Evolutionary conservation across 2,888 invertebrate genomes (phyloP).

Genomic region (Tholera decimalis): DNA sequence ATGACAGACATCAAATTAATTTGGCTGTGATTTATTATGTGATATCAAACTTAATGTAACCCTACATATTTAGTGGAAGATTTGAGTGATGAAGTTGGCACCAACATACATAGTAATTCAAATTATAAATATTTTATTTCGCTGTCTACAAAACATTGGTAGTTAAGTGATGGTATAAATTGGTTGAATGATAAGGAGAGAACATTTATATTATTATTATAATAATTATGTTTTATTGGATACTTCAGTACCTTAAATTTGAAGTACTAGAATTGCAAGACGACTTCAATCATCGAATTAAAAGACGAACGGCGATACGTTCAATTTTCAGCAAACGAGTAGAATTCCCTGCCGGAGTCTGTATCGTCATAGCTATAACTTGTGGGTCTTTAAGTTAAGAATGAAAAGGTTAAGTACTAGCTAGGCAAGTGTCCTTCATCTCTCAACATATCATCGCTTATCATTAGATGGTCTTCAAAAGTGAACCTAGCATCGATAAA

Average conservation of each 20-base stretch:
- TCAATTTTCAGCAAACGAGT: too few species aligned
- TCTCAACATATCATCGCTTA: too few species aligned
- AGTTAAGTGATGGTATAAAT: neutral
- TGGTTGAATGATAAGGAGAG: neutral
- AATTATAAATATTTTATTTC: neutral
- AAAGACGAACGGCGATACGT: too few species aligned
- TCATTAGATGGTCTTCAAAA: too few species aligned
- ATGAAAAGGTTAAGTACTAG: too few species aligned
- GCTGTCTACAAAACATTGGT: neutral
- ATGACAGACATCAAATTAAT: conserved; percentile 11
- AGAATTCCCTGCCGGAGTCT: too few species aligned
- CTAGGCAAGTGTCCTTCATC: too few species aligned
- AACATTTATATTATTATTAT: too few species aligned
- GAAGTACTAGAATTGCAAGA: conserved; percentile 11
- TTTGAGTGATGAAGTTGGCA: neutral
- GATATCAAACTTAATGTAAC: conserved; percentile 17
- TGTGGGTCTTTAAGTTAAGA: too few species aligned
- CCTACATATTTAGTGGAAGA: conserved; percentile 2
- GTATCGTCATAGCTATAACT: too few species aligned
- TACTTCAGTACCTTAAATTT: neutral
- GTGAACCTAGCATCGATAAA: too few species aligned
- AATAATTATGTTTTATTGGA: neutral
- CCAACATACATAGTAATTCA: neutral
- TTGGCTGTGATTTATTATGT: conserved; percentile 20
- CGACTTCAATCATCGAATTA: too few species aligned